phyloP scores from a whole-genome alignment of 1,140 invertebrate species.

The Sarcophaga bullata region DNA sequence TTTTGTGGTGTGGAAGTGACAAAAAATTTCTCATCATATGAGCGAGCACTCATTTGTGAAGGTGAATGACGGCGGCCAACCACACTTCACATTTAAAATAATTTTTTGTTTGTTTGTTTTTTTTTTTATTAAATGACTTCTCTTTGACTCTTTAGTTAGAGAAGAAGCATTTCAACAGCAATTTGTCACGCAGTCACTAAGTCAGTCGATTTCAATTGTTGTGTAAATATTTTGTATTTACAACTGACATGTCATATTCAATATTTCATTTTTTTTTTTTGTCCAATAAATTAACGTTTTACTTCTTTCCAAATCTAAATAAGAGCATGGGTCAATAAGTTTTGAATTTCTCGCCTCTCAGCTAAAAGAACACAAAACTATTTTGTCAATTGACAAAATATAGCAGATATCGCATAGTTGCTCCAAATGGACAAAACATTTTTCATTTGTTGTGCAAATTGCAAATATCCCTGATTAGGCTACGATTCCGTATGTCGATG shows the following conservation, averaged over 20 bases:
- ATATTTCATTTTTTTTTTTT: too few species aligned
- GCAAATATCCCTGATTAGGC: too few species aligned
- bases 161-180: constrained; percentile 9
- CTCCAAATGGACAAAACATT: too few species aligned
- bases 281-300: too few species aligned
- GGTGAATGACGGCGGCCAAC: background rate
- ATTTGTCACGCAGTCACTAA: background rate
- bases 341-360: too few species aligned
- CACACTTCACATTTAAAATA: background rate
- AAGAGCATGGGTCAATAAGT: too few species aligned
- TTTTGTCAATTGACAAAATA: too few species aligned
- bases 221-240: constrained; percentile 27
- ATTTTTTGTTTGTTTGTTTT: constrained; percentile 9
- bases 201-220: background rate
- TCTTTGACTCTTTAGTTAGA: background rate
- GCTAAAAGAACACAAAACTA: too few species aligned
- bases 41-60: background rate
- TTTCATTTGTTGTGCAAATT: too few species aligned
- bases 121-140: background rate
- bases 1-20: background rate
- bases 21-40: background rate
- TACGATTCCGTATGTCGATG: too few species aligned
- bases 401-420: too few species aligned
- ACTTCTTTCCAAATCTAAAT: too few species aligned
- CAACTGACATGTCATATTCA: background rate